phyloP scores from a whole-genome alignment of 2,113 vertebrate species.

The Epinephelus fuscoguttatus region DNA sequence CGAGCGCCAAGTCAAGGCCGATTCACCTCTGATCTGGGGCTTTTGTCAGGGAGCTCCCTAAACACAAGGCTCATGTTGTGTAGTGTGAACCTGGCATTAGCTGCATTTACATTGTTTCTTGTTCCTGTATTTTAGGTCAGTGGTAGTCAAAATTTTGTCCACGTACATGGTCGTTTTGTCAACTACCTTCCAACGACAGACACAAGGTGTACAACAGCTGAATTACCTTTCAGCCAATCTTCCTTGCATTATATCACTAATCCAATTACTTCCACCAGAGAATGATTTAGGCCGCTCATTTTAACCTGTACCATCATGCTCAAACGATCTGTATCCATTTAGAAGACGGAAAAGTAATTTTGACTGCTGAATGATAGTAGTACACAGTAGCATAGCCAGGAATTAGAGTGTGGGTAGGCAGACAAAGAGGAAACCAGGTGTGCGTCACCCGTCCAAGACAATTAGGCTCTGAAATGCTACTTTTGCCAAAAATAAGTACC shows the following conservation, averaged over 20 bases:
- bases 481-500: constrained; percentile 2
- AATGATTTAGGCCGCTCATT: not conserved
- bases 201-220: not conserved
- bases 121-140: not conserved
- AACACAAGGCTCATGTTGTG: no score
- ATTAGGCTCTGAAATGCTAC: not conserved
- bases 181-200: not conserved
- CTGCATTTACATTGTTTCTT: not conserved
- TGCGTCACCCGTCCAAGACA: not conserved
- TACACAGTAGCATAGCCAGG: not conserved
- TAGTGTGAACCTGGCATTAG: no score
- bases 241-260: not conserved
- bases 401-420: not conserved
- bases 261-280: not conserved
- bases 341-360: no score
- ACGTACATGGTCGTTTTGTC: not conserved
- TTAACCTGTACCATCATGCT: not conserved
- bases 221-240: not conserved
- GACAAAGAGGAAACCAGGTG: not conserved
- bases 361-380: not conserved
- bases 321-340: not conserved
- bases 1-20: no score
- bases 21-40: no score
- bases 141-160: not conserved
- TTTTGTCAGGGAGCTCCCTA: no score